Evolutionary conservation across 2,797 vertebrate species (phyloP), one percentile per base, ranked within the genome.

Genomic region (Rhadinocentrus ornatus): DNA sequence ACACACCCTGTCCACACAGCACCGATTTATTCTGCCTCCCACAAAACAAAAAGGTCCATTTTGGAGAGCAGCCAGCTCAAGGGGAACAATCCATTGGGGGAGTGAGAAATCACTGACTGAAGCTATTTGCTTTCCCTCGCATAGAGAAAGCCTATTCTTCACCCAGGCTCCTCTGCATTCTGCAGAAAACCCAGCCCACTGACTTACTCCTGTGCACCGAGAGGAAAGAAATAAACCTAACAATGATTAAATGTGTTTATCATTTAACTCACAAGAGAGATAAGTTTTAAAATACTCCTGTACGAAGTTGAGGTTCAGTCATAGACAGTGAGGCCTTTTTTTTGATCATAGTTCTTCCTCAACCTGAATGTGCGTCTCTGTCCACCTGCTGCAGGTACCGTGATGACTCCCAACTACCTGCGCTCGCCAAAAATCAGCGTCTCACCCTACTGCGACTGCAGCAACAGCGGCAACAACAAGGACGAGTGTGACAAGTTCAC

Each of bases 351-450:
- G 34, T 35, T 35, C 34, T 35, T 8, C 34, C 34, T 11, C 34
- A 9, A 8, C 8, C 37, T 54, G 11, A 53, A 16, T 58, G 9
- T 63, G 0, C n/a, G 5, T 0, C 32, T n/a, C 2, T 18, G 0
- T 73, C 55, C 39, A 5, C 58, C 72, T 66, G 13, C 78, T 70
- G 37, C 35, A 98, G 97, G 97, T 44, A 98, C 97, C 0, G 95
- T 96, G 83, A 95, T 98, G 96, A 98, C 97, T 5, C 96, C 97
- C 3, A 98, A 98, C 94, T 98, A 97, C 91, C 94, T 97, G 69
- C 96, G 96, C 82, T 95, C 95, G 0, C 93, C 78, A 29, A 96
- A 94, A 75, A 96, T 98, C 91, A 97, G 96, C 0, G 96, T 97
- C 48, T 96, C 96, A 2, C 96, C 97, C 0, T 97, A 95, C 95